A percentile compares a stretch with the other conserved stretches of the same genome.
These are phyloP conservation scores for Olivierus martensii DNA, from an alignment of 1,140 invertebrate genomes.

Conservation along the genomic window DNA sequence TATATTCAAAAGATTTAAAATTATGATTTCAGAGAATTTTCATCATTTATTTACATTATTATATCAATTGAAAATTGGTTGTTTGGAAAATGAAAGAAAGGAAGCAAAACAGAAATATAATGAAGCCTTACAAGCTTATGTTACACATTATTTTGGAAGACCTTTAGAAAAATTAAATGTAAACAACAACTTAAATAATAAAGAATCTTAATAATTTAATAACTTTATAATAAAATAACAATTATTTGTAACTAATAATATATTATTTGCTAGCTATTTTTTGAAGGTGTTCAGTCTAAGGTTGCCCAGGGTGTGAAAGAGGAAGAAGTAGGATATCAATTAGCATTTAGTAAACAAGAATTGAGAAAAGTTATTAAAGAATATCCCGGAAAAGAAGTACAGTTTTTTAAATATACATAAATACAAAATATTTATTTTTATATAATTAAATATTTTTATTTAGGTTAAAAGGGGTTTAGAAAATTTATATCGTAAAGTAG, in stretches of 20 bases:
- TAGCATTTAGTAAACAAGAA: conserved; percentile 95
- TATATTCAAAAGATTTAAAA: conserved; percentile 38
- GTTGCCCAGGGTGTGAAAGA: conserved; percentile 86
- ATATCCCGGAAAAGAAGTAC: conserved; percentile 79
- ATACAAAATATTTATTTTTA: too few relatives aligned
- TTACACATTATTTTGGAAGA: conserved; percentile 84
- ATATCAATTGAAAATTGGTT: conserved; percentile 77
- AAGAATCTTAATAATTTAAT: not conserved
- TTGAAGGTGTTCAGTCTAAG: conserved; percentile 83
- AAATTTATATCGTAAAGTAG: conserved; percentile 83
- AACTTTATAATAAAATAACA: conserved; percentile 8
- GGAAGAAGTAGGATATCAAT: conserved; percentile 94
- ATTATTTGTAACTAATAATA: not conserved
- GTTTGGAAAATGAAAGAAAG: conserved; percentile 73
- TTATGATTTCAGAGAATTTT: conserved; percentile 62
- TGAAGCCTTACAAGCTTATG: conserved; percentile 69
- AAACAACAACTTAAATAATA: conserved; percentile 24
- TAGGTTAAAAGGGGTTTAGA: conserved; percentile 87
- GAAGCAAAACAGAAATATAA: conserved; percentile 84
- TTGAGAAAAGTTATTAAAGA: conserved; percentile 86
- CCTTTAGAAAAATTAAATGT: conserved; percentile 92
- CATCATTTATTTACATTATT: conserved; percentile 81
- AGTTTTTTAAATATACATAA: too few relatives aligned
- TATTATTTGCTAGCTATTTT: conserved; percentile 56
- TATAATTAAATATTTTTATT: not conserved